A percentile compares a stretch with the other conserved stretches of the same genome.
Conservation (phyloP, 30 jellyfish, hydroid and myxozoan genomes). For the Thelohanellus kitauei region DNA sequence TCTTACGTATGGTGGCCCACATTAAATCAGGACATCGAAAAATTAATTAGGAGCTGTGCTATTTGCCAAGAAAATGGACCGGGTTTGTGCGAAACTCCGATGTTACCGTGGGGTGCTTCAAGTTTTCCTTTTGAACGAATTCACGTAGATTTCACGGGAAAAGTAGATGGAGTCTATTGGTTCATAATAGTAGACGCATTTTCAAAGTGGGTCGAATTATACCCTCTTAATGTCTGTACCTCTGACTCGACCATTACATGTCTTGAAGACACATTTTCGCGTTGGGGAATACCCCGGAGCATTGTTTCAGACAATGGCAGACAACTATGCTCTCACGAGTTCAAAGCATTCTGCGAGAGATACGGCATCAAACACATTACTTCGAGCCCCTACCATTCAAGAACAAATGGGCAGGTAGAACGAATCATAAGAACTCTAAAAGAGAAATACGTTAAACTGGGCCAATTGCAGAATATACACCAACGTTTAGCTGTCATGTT, state of each 20-base stretch:
- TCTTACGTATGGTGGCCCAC: conserved; percentile 1
- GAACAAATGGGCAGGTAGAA: conserved; percentile 10
- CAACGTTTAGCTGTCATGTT: background rate
- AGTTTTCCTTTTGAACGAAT: conserved; percentile 6
- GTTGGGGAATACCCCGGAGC: conserved; percentile 10
- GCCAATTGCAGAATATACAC: conserved; percentile 2
- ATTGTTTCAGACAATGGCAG: conserved; percentile 12
- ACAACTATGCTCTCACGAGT: conserved; percentile 2
- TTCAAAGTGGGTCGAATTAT: conserved; percentile 15
- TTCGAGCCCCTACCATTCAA: conserved; percentile 7
- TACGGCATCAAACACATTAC: conserved; percentile 8
- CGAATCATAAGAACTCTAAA: too few relatives aligned
- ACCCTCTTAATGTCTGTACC: conserved; percentile 3
- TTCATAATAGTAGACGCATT: conserved; percentile 10
- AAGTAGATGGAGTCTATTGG: conserved; percentile 1
- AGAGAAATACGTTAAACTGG: too few relatives aligned
- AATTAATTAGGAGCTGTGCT: background rate
- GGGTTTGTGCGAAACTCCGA: conserved; percentile 1
- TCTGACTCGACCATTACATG: conserved; percentile 6
- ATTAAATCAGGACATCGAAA: conserved; percentile 2
- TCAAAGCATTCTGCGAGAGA: conserved; percentile 1
- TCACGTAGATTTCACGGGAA: conserved; percentile 11
- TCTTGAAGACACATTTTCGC: conserved; percentile 5
- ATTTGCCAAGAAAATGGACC: conserved; percentile 6
- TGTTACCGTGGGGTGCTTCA: conserved; percentile 1